Evolutionary conservation across 35 echinoderm and acorn worm species (phyloP).

Genomic region (Acanthaster planci): DNA sequence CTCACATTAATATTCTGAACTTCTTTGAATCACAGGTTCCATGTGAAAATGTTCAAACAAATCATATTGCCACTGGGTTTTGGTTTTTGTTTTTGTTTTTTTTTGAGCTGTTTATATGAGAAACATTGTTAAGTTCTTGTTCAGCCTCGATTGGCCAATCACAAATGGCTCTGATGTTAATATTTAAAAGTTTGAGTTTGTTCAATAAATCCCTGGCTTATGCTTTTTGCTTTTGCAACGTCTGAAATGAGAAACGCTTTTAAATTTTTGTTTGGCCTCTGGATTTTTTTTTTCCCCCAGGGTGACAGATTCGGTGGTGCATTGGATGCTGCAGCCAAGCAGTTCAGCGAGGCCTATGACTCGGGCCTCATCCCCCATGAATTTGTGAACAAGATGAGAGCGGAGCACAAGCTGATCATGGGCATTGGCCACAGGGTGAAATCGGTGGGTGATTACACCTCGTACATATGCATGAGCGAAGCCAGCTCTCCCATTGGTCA

Average conservation of each 20-base stretch:
- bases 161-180: too few species aligned
- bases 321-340: slow-evolving; percentile 86
- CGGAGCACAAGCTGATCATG: slow-evolving; percentile 97
- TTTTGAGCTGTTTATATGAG: too few species aligned
- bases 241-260: too few species aligned
- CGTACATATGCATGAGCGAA: background rate
- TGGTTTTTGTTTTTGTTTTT: too few species aligned
- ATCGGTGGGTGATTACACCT: slow-evolving; percentile 70
- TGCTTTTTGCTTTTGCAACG: too few species aligned
- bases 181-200: too few species aligned
- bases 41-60: background rate
- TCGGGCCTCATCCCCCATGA: slow-evolving; percentile 82
- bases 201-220: too few species aligned
- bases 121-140: too few species aligned
- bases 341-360: slow-evolving; percentile 94
- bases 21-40: background rate
- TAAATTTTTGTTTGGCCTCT: background rate
- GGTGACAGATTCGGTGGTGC: slow-evolving; percentile 96
- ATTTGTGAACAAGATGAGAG: slow-evolving; percentile 97
- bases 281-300: slow-evolving; percentile 41
- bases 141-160: too few species aligned
- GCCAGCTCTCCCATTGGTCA: background rate
- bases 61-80: too few species aligned
- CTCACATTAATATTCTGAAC: background rate
- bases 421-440: slow-evolving; percentile 98